Conservation (phyloP, 2,888 invertebrate species). For the Erebia aethiops region DNA sequence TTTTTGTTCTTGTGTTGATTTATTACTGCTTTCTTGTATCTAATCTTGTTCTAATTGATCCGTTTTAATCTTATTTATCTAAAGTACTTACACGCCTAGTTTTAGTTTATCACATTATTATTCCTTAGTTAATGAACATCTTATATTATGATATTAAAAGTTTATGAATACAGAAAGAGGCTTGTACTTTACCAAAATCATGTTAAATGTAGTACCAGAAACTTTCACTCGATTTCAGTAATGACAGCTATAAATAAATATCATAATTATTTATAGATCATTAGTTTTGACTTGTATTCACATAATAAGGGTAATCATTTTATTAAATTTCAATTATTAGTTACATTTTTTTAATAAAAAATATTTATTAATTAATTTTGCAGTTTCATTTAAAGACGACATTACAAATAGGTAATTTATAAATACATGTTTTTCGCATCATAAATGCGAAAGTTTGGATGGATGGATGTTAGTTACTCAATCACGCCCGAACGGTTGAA, state of each 20-base stretch:
- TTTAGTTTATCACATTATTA: no score
- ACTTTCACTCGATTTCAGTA: background rate
- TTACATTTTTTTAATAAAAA: conserved; percentile 6
- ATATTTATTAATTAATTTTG: background rate
- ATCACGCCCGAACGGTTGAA: no score
- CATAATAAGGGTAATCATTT: conserved; percentile 1
- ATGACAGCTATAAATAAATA: background rate
- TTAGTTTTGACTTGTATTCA: background rate
- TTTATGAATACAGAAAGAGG: background rate
- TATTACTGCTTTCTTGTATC: no score
- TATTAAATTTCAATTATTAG: conserved; percentile 1
- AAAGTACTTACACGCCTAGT: no score
- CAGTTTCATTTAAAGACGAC: background rate
- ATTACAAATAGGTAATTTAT: no score
- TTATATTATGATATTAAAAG: no score
- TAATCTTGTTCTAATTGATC: no score
- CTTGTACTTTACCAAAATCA: conserved; percentile 4
- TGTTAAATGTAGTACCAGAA: background rate
- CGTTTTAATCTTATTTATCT: no score
- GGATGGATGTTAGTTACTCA: no score
- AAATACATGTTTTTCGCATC: no score
- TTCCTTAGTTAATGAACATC: no score
- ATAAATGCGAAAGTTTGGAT: background rate
- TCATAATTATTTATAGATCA: background rate
- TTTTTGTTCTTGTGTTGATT: no score